Conservation (phyloP, 2,797 vertebrate species). For the Pogoniulus pusillus region DNA sequence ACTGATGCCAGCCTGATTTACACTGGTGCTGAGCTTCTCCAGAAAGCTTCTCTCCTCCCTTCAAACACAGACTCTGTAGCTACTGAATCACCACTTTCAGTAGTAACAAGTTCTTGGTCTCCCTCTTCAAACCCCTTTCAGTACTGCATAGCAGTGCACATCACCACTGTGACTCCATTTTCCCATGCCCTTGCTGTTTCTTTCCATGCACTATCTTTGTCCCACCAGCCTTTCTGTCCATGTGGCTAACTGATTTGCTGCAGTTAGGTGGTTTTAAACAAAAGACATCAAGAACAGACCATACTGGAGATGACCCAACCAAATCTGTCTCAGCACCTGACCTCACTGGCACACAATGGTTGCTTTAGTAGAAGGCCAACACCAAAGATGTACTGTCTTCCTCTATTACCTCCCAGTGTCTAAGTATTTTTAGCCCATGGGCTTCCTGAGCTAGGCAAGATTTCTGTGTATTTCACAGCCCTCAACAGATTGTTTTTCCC, state of each 20-base stretch:
- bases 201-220: not conserved
- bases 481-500: not conserved
- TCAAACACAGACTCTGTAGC: not conserved
- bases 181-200: not conserved
- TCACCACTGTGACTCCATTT: not conserved
- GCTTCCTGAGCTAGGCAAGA: not conserved
- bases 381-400: not conserved
- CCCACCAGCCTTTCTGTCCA: not conserved
- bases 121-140: not conserved
- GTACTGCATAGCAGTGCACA: not conserved
- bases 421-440: not conserved
- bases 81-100: not conserved
- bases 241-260: not conserved
- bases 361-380: not conserved
- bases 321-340: not conserved
- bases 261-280: not conserved
- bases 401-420: not conserved
- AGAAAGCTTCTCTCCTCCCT: not conserved
- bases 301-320: not conserved
- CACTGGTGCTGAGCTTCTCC: not conserved
- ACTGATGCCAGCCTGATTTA: not conserved
- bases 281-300: not conserved
- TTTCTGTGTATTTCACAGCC: not conserved
- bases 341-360: not conserved
- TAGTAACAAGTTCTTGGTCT: not conserved